phyloP scores from a whole-genome alignment of 2,888 invertebrate species.

The Synanthedon tipuliformis region DNA sequence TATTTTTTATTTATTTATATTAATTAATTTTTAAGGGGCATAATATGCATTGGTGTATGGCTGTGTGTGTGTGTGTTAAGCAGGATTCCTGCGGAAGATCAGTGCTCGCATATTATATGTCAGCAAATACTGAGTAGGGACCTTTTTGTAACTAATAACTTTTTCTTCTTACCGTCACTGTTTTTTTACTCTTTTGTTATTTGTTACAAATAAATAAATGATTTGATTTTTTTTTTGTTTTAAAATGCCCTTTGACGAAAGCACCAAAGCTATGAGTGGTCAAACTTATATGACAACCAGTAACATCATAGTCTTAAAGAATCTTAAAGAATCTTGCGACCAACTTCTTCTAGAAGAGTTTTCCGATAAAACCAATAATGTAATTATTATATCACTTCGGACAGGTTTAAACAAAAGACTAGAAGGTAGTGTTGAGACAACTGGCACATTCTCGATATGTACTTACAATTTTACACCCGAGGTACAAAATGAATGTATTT shows the following conservation, averaged over 20 bases:
- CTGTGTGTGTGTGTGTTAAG: too few species aligned
- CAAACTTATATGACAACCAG: constrained; percentile 10
- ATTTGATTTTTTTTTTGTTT: too few species aligned
- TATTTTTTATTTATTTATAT: too few species aligned
- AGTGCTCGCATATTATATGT: too few species aligned
- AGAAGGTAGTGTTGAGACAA: constrained; percentile 8
- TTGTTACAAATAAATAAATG: too few species aligned
- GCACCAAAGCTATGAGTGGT: constrained; percentile 8
- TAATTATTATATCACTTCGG: constrained; percentile 1
- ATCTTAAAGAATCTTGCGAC: constrained; percentile 1
- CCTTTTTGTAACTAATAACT: too few species aligned
- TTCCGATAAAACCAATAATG: constrained; percentile 2
- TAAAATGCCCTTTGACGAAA: constrained; percentile 9
- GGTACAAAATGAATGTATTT: constrained; percentile 10
- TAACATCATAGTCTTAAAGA: constrained; percentile 5
- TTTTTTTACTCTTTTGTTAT: too few species aligned
- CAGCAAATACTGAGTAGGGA: too few species aligned
- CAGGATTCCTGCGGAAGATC: too few species aligned
- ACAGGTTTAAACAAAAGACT: constrained; percentile 6
- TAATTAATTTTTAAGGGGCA: too few species aligned
- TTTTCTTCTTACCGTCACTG: too few species aligned
- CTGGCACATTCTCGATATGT: constrained; percentile 9
- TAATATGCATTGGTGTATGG: too few species aligned
- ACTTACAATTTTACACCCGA: constrained; percentile 11
- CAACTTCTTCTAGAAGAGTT: constrained; percentile 1